Base-by-base conservation (phyloP, 1,140 invertebrate species). In the Apocrypta bakeri region DNA sequence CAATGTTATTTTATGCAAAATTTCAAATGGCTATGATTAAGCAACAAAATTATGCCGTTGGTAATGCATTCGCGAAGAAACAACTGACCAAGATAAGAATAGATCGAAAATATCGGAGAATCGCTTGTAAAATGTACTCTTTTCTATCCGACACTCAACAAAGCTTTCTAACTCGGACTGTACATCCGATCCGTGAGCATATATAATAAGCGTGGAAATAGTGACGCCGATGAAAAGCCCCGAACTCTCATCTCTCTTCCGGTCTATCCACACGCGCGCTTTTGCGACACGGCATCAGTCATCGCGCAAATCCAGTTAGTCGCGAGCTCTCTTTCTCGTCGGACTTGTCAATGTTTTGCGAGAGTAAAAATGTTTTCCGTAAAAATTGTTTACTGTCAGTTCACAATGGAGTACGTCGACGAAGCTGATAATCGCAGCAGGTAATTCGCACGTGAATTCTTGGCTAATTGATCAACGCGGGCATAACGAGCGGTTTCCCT, bases 341-440 rank as follows among this genome's bases (percentile, higher is more conserved):
- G 33, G 3, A 2, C 3, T 9, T 9, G 33, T 9, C 33, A 9
- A 2, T 9, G 33, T 9, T 37, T 37, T 9, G 33, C 33, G 33
- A 37, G 33, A n/a, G 21, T 6, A 17, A 56, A 79, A 73, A 92
- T 92, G 91, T 92, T 89, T 85, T 90, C 88, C 24, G 86, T 92
- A 68, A 89, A 90, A 87, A 90, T 91, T 66, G 89, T 92, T 81
- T 92, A 92, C 77, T 90, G 85, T 69, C 91, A 92, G 85, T 88
- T 91, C 79, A 90, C 90, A 21, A 90, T 92, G 90, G 90, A 92
- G 79, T 89, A 91, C 42, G 87, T 83, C 68, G 84, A 87, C 69
- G 81, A 87, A 8, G 27, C 71, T n/a, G 79, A 74, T 12, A 37
- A 80, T 42, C 1, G 8, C 25, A 27, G 37, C 24, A 48, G 31